Base-by-base conservation (phyloP, 2,888 invertebrate genomes). In the Selenia dentaria region DNA sequence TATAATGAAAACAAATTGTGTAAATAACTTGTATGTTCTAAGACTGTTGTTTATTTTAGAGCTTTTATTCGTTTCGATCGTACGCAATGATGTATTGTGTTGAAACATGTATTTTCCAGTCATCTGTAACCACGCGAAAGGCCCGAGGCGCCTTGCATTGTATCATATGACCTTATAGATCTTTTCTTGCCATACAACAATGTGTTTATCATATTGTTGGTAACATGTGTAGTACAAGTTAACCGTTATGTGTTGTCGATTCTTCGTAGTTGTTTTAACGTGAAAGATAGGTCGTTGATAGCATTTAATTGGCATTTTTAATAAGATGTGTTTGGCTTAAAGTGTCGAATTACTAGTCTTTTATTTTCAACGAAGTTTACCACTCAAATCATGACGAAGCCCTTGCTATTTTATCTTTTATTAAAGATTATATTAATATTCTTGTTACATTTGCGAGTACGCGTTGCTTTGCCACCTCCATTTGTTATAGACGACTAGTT, bases 31-130 rank as follows among this genome's bases (percentile, higher is more conserved):
- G 77, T 89, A 83, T 83, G 76, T 83, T 79, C 75, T 89, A 90
- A 89, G 90, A 90, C 89, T 90, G 90, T 90, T 90, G 89, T 87
- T 87, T 79, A 82, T 77, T 82, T 77, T 86, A 89, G 84, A 89
- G 84, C 78, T 78, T 90, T 85, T 90, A 87, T 84, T 85, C 74
- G 85, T 85, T 88, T 78, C 75, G 72, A 79, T 76, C n/a, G 72
- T 79, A 62, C 60, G 55, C 66, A 67, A 74, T 75, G 75, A 70
- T 72, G 64, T 75, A 54, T 73, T 72, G 69, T 73, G 72, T 75
- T 76, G 70, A 75, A 71, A 68, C 64, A 70, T 89, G 89, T 89
- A 88, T 88, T 89, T 88, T 89, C 86, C 82, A 87, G 89, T 87
- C 89, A 88, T 87, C 70, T 69, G 46, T 54, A 37, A 59, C 56